phyloP scores from a whole-genome alignment of 1,140 invertebrate genomes.

The Drosophila prosaltans region DNA sequence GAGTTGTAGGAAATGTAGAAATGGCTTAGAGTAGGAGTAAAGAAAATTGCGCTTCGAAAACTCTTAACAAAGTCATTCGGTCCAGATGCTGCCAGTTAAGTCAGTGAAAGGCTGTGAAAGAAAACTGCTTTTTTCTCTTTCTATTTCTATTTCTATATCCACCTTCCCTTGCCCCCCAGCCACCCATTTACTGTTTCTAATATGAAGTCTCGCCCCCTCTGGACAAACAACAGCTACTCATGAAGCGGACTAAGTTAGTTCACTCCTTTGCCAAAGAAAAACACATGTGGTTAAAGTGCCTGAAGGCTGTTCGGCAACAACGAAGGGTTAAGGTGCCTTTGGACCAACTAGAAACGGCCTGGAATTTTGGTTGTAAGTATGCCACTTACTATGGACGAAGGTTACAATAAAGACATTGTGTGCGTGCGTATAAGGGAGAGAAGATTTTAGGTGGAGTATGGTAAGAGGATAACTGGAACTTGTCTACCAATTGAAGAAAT shows the following conservation, averaged over 20 bases:
- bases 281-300: conserved; percentile 68
- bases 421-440: not conserved
- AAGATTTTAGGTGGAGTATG: not conserved
- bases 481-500: conserved; percentile 42
- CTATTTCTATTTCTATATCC: not conserved
- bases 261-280: conserved; percentile 35
- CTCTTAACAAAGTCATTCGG: conserved; percentile 81
- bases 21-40: conserved; percentile 17
- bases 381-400: conserved; percentile 45
- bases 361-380: conserved; percentile 61
- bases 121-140: conserved; percentile 16
- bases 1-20: conserved; percentile 22
- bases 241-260: conserved; percentile 37
- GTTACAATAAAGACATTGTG: not conserved
- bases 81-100: conserved; percentile 79
- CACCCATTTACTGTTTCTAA: not conserved
- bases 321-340: conserved; percentile 66
- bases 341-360: conserved; percentile 26
- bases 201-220: conserved; percentile 18
- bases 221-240: conserved; percentile 44
- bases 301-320: conserved; percentile 31
- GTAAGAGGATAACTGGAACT: not conserved
- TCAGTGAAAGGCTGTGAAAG: conserved; percentile 43
- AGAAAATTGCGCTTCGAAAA: conserved; percentile 81
- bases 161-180: not conserved